Percentiles rank a stretch among this genome's conserved stretches.
These are phyloP conservation scores for Papilio xuthus DNA, from an alignment of 1,140 invertebrate species.

Conservation along the genomic window DNA sequence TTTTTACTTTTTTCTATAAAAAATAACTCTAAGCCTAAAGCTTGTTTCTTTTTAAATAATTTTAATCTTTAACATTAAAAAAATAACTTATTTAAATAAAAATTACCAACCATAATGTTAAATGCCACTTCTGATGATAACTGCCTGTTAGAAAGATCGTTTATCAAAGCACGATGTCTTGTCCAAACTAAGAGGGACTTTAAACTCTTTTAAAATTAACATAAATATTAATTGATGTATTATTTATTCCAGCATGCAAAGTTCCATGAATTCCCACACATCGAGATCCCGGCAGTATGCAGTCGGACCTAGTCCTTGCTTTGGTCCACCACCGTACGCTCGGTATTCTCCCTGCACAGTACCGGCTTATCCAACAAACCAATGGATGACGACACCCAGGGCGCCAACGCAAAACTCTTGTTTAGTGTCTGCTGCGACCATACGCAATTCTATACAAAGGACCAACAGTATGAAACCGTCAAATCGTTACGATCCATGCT, in stretches of 20 bases:
- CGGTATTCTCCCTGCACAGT: constrained; percentile 17
- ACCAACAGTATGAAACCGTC: neutral
- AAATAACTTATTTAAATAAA: too few relatives aligned
- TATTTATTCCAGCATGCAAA: constrained; percentile 48
- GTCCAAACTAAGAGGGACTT: too few relatives aligned
- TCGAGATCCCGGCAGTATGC: neutral
- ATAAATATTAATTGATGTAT: neutral
- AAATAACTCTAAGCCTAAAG: neutral
- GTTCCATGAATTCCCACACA: constrained; percentile 38
- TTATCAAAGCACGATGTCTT: too few relatives aligned
- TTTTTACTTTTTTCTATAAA: neutral
- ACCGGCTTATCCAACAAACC: neutral
- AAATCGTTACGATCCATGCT: constrained; percentile 24
- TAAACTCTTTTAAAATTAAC: neutral
- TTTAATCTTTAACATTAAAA: too few relatives aligned
- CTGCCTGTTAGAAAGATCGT: neutral
- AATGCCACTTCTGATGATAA: neutral
- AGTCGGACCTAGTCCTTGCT: constrained; percentile 34
- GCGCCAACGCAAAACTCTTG: neutral
- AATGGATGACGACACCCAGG: neutral
- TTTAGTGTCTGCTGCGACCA: neutral
- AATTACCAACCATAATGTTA: too few relatives aligned
- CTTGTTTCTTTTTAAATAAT: too few relatives aligned
- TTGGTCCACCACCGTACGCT: constrained; percentile 23
- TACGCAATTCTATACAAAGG: constrained; percentile 20